Conservation (phyloP, 2,797 vertebrate species). For the Oreortyx pictus region DNA sequence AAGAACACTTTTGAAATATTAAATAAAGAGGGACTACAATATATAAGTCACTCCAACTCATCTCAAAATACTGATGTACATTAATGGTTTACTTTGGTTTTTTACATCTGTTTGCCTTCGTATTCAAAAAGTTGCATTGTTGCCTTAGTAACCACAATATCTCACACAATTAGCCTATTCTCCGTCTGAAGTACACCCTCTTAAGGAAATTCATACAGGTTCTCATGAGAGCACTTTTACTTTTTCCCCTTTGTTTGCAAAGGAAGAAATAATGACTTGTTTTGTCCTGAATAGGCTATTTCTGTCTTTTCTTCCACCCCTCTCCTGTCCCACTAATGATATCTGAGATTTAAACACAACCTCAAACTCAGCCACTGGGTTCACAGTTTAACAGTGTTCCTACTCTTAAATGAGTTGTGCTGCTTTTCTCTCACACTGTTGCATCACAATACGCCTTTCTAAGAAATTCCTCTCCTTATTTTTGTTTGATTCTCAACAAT, state of each 20-base stretch:
- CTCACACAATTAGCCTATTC: slow-evolving; percentile 51
- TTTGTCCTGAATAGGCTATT: slow-evolving; percentile 44
- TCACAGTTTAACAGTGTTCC: not conserved
- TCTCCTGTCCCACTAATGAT: slow-evolving; percentile 43
- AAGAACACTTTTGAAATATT: slow-evolving; percentile 74
- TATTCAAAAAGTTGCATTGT: slow-evolving; percentile 51
- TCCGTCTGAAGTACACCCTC: slow-evolving; percentile 71
- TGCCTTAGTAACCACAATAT: slow-evolving; percentile 72
- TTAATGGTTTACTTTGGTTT: slow-evolving; percentile 80
- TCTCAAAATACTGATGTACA: slow-evolving; percentile 72
- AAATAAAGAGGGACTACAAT: slow-evolving; percentile 69
- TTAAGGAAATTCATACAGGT: slow-evolving; percentile 67
- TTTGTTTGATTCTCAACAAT: not conserved
- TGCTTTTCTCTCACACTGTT: not conserved
- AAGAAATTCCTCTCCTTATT: not conserved
- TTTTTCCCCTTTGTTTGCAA: slow-evolving; percentile 61
- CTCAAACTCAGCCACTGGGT: not conserved
- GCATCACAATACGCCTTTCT: not conserved
- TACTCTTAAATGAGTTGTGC: slow-evolving; percentile 16
- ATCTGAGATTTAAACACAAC: slow-evolving; percentile 28
- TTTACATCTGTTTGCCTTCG: slow-evolving; percentile 75
- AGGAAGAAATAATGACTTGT: slow-evolving; percentile 67
- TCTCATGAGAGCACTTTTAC: slow-evolving; percentile 49
- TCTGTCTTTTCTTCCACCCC: slow-evolving; percentile 47
- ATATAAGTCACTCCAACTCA: slow-evolving; percentile 52